Evolutionary conservation across 2,113 vertebrate genomes (phyloP), one percentile per base, ranked within the genome.

Genomic region (Struthio camelus): DNA sequence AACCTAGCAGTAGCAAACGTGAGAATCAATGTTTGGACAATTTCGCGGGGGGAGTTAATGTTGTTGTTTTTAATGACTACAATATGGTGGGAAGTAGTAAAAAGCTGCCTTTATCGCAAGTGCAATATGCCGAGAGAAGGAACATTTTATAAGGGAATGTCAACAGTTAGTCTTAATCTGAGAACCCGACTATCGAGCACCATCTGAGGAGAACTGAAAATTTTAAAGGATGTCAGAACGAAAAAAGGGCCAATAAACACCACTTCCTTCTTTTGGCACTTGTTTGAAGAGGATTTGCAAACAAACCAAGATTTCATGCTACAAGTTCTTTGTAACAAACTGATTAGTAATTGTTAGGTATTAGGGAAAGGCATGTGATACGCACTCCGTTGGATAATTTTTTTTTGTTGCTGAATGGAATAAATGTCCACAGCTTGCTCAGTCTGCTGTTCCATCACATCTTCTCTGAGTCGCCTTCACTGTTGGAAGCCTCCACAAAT

Each of bases 1-100:
- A 95, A 92, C 73, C 82, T 75, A 85, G 51, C 46, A 82, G 58
- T 27, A 82, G 75, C 3, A 96, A 94, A 95, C 61, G 78, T 92
- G 93, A 96, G 64, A 97, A 82, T 97, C 87, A 88, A 80, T 87
- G 70, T 97, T 97, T 97, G 87, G 87, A 94, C 91, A 96, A 73
- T 80, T 85, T 66, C 89, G 27, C 0, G 0, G 38, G 44, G 25
- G 27, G 4, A 11, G 50, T 38, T n/a, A 32, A 34, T 42, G 25
- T 18, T 72, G 40, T 3, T 38, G 3, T 30, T 51, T 38, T 72
- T 19, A 69, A 83, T 77, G 71, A 56, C 71, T 89, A 91, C 95
- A 97, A n/a, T 90, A 89, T 59, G 72, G 90, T 82, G 81, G 92
- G 76, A 95, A 96, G 71, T 76, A 38, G 30, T n/a, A 66, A 66